Percentiles rank a stretch among this genome's conserved stretches.
phyloP scores from a whole-genome alignment of 2,797 vertebrate genomes.

The Lutjanus argentimaculatus region DNA sequence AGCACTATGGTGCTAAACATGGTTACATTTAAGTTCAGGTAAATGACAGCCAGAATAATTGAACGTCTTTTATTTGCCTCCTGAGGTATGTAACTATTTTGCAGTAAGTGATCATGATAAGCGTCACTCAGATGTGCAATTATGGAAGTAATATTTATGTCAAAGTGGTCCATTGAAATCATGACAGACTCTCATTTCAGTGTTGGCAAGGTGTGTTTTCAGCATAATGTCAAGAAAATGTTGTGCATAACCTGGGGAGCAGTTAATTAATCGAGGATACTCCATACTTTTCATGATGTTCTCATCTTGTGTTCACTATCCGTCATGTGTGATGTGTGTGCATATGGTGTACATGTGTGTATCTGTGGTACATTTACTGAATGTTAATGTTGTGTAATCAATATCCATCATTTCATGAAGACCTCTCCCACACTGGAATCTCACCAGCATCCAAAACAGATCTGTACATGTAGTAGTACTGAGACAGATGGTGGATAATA shows the following conservation, averaged over 20 bases:
- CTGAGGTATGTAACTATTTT: constrained; percentile 13
- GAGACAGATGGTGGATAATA: background rate
- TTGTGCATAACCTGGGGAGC: constrained; percentile 68
- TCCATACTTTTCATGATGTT: constrained; percentile 41
- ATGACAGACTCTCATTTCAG: constrained; percentile 24
- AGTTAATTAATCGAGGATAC: constrained; percentile 11
- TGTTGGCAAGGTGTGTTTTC: constrained; percentile 21
- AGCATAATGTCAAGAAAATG: constrained; percentile 51
- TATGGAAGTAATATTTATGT: constrained; percentile 22
- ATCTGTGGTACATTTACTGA: constrained; percentile 13
- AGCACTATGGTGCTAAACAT: constrained; percentile 9
- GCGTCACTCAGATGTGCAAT: constrained; percentile 1
- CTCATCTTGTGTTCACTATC: constrained; percentile 6
- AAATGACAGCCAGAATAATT: constrained; percentile 39
- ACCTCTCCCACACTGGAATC: constrained; percentile 41
- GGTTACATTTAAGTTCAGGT: constrained; percentile 27
- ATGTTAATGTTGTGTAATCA: background rate
- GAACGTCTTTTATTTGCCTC: constrained; percentile 15
- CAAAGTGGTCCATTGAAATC: background rate
- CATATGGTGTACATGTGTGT: constrained; percentile 4
- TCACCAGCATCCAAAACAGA: constrained; percentile 23
- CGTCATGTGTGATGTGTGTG: constrained; percentile 30
- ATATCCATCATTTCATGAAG: constrained; percentile 28
- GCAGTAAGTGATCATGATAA: constrained; percentile 18
- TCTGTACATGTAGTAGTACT: background rate